Base-by-base conservation (phyloP, 2,797 vertebrate genomes). In the Notoglanidium macrostoma region DNA sequence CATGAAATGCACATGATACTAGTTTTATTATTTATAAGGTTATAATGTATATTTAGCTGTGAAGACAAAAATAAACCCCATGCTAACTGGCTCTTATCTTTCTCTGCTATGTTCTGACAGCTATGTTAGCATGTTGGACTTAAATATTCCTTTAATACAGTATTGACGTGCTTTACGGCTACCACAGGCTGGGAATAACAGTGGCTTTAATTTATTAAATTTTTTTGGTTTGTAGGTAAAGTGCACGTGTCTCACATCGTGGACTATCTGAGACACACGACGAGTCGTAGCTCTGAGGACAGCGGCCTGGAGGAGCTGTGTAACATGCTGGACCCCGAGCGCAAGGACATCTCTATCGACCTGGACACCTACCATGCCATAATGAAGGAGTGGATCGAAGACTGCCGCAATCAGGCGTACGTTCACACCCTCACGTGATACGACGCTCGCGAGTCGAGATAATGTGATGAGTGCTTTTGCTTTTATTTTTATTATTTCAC, bases 371-470 rank as follows among this genome's bases (percentile, higher is more conserved):
- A 97, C 70, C 96, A 96, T 0, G 94, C 96, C 0, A 67, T 97
- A 87, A 96, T 97, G 97, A 97, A 92, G 91, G 96, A 98, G 90
- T 98, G 97, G 97, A 96, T 97, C 0, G 95, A 97, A 1, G 95
- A 95, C 92, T 94, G 94, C 63, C 95, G 96, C 87, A 97, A 92
- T 73, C 97, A 95, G 84, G 87, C 96, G 98, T 98, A 95, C 87
- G 63, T 77, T 65, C 10, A 70, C 6, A 21, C 10, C 2, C n/a
- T 35, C 3, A 35, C 0, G 12, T n/a, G 9, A 49, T 0, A 14
- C 12, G 15, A 26, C 19, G 7, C 70, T 10, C 9, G 26, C 51
- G 32, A 40, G 1, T 6, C 8, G 57, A 15, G 11, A 15, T n/a
- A 2, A 55, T 46, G 21, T 63, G 14, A 19, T 0, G 19, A 15